phyloP scores from a whole-genome alignment of 2,113 vertebrate species.

The Oriolus oriolus region DNA sequence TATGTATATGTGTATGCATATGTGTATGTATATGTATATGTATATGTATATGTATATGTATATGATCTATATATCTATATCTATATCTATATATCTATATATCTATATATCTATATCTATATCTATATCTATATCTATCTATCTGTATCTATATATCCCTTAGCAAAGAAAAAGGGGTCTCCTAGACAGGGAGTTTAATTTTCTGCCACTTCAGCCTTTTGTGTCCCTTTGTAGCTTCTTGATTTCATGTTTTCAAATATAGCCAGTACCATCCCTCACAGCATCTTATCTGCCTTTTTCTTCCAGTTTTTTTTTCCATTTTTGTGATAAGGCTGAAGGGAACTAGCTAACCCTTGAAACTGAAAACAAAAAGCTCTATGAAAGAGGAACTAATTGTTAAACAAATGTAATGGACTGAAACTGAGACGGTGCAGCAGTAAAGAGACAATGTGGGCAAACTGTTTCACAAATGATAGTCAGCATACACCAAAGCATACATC shows the following conservation, averaged over 20 bases:
- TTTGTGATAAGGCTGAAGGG: background rate
- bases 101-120: background rate
- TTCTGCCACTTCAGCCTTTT: background rate
- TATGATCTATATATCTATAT: background rate
- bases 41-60: background rate
- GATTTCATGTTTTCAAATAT: background rate
- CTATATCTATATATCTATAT: background rate
- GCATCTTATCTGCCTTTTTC: accelerated
- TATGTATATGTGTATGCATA: too few relatives aligned
- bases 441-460: background rate
- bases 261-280: background rate
- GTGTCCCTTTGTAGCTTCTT: background rate
- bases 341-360: background rate
- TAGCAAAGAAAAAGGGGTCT: background rate
- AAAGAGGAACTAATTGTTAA: background rate
- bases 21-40: background rate
- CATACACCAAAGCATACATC: background rate
- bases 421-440: background rate
- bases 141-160: background rate
- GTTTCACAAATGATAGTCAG: background rate
- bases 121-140: background rate
- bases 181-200: background rate
- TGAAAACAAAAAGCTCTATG: background rate
- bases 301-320: too few relatives aligned
- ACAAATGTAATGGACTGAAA: background rate